phyloP scores from a whole-genome alignment of 2,113 vertebrate species.

The Eidolon helvum region DNA sequence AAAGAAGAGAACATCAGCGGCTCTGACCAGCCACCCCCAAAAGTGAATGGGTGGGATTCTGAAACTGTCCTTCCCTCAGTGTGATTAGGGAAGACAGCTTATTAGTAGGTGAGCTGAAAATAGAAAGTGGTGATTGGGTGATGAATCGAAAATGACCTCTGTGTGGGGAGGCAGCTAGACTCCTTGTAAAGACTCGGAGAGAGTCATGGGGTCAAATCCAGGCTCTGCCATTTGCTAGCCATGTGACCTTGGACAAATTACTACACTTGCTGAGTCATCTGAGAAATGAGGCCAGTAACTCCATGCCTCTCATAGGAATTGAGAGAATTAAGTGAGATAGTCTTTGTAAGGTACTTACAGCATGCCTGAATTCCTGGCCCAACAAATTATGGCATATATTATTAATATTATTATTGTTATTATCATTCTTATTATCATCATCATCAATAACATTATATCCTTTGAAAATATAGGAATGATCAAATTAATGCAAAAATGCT shows the following conservation, averaged over 20 bases:
- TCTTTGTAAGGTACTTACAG: not conserved
- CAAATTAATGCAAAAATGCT: not conserved
- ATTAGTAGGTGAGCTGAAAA: not conserved
- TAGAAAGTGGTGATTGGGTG: not conserved
- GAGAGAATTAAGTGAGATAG: not conserved
- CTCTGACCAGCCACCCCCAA: not conserved
- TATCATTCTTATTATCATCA: too few relatives aligned
- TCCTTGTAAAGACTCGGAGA: not conserved
- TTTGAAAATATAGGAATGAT: not conserved
- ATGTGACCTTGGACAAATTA: not conserved
- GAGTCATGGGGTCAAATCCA: not conserved
- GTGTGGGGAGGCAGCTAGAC: accelerated
- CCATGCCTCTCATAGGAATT: not conserved
- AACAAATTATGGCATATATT: not conserved
- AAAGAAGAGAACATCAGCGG: not conserved
- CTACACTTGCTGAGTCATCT: not conserved
- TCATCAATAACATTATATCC: not conserved
- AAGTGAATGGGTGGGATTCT: not conserved
- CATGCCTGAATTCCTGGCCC: not conserved
- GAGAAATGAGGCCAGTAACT: not conserved
- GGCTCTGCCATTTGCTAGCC: not conserved
- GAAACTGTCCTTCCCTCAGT: not conserved
- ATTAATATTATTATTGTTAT: too few relatives aligned
- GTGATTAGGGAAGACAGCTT: not conserved
- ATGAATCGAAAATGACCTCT: not conserved